phyloP scores from a whole-genome alignment of 1,140 invertebrate species.

The Tenebrio molitor region DNA sequence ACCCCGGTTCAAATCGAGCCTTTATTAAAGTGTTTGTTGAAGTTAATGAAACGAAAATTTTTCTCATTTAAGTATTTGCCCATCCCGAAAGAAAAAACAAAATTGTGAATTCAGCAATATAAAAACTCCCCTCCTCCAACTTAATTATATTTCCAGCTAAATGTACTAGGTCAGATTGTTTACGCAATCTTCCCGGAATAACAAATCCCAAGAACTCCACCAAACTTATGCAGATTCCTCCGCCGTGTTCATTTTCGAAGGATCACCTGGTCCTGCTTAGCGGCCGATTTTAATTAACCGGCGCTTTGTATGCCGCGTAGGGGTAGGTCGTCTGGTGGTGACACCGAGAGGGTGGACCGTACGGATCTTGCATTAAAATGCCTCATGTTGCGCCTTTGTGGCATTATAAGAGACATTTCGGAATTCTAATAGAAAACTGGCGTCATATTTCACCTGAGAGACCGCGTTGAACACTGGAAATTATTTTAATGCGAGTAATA shows the following conservation, averaged over 20 bases:
- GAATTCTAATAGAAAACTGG: constrained; percentile 55
- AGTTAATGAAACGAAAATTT: background rate
- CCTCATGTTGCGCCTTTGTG: constrained; percentile 46
- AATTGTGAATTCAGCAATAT: background rate
- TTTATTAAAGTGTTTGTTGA: background rate
- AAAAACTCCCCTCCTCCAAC: background rate
- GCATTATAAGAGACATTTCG: constrained; percentile 53
- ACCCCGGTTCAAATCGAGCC: background rate
- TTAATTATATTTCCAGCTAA: background rate
- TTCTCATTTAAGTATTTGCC: background rate
- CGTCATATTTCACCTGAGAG: constrained; percentile 54
- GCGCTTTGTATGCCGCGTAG: too few relatives aligned
- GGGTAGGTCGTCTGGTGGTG: too few relatives aligned
- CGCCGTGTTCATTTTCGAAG: too few relatives aligned
- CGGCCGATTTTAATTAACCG: too few relatives aligned
- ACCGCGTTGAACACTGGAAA: constrained; percentile 55
- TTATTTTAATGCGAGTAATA: constrained; percentile 62
- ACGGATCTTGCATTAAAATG: constrained; percentile 49
- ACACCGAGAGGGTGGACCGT: too few relatives aligned
- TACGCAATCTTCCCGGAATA: too few relatives aligned
- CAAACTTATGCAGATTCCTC: too few relatives aligned
- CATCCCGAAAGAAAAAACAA: background rate
- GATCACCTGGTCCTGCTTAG: too few relatives aligned
- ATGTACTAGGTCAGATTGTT: background rate
- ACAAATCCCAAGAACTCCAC: too few relatives aligned